Evolutionary conservation across 2,797 vertebrate genomes (phyloP).

Genomic region (Gadopsis marmoratus): DNA sequence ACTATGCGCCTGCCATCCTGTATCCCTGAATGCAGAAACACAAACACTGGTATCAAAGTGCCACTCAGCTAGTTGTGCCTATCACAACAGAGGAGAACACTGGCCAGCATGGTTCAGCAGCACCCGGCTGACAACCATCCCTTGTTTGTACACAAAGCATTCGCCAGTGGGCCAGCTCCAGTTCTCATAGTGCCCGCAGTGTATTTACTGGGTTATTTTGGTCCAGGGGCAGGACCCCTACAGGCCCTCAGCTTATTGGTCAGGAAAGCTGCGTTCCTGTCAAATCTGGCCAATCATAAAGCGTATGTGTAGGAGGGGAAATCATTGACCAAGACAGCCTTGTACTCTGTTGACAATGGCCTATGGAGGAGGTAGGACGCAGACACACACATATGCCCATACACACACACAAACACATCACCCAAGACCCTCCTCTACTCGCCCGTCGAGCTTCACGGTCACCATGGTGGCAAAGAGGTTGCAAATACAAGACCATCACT

Average conservation of each 20-base stretch:
- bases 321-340: slow-evolving; percentile 70
- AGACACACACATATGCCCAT: slow-evolving; percentile 26
- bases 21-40: slow-evolving; percentile 41
- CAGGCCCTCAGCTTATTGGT: slow-evolving; percentile 72
- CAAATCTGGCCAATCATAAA: slow-evolving; percentile 65
- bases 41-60: slow-evolving; percentile 61
- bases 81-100: slow-evolving; percentile 69
- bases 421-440: slow-evolving; percentile 15
- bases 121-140: slow-evolving; percentile 73
- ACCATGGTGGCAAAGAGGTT: slow-evolving; percentile 46
- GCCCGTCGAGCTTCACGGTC: not conserved
- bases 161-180: slow-evolving; percentile 71
- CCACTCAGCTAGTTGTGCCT: slow-evolving; percentile 56
- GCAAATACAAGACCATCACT: slow-evolving; percentile 41
- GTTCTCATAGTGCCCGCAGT: slow-evolving; percentile 80
- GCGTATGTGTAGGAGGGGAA: slow-evolving; percentile 60
- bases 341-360: slow-evolving; percentile 71
- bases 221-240: slow-evolving; percentile 73
- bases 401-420: slow-evolving; percentile 28
- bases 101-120: slow-evolving; percentile 67
- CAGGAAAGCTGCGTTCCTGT: slow-evolving; percentile 61
- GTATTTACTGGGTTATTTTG: slow-evolving; percentile 86
- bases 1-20: not conserved
- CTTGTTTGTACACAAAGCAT: slow-evolving; percentile 83
- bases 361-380: slow-evolving; percentile 35